A percentile compares a stretch with the other conserved stretches of the same genome.
Conservation (phyloP, 2,888 invertebrate species). For the Hoplodrina blanda region DNA sequence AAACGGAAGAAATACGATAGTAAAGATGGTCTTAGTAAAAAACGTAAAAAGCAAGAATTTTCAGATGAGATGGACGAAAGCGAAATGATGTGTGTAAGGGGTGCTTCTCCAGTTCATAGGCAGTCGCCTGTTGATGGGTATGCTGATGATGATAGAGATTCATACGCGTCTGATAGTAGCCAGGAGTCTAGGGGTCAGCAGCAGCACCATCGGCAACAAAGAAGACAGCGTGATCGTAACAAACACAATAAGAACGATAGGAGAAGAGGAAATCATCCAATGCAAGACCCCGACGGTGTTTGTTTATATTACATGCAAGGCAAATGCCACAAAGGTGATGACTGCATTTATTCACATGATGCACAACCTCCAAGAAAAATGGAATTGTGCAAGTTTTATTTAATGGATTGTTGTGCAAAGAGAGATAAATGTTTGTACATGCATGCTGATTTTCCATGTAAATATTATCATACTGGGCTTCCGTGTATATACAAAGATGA, state of each 20-base stretch:
- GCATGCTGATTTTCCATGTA: constrained; percentile 99
- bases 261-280: constrained; percentile 90
- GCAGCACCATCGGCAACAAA: constrained; percentile 84
- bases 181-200: constrained; percentile 89
- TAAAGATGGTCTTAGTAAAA: constrained; percentile 91
- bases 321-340: constrained; percentile 96
- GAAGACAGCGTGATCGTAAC: constrained; percentile 86
- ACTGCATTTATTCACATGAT: constrained; percentile 97
- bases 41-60: constrained; percentile 90
- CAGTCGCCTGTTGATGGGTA: constrained; percentile 77
- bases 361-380: constrained; percentile 95
- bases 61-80: constrained; percentile 93
- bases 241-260: constrained; percentile 89
- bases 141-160: constrained; percentile 89
- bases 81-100: constrained; percentile 95
- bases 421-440: constrained; percentile 98
- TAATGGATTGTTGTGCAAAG: constrained; percentile 98
- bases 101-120: constrained; percentile 92
- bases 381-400: constrained; percentile 98
- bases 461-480: constrained; percentile 98
- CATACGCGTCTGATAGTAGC: constrained; percentile 90
- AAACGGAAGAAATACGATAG: constrained; percentile 91
- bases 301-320: constrained; percentile 97
- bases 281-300: constrained; percentile 93
- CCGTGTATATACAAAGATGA: constrained; percentile 95